Evolutionary conservation across 2,888 invertebrate species (phyloP).

Genomic region (Sinodicranocentrus sp.): DNA sequence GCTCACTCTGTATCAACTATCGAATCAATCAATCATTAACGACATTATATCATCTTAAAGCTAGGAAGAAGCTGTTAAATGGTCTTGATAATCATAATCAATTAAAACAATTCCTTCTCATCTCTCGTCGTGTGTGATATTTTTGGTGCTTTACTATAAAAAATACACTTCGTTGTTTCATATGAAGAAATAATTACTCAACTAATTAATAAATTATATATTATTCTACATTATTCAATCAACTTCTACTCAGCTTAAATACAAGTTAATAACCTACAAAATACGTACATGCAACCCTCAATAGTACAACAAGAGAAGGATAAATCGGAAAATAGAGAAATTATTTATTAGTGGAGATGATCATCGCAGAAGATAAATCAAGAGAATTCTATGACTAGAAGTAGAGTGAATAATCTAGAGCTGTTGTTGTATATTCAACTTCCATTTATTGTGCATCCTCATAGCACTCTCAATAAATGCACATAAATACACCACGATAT

Average conservation of each 20-base stretch:
- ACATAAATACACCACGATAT: neutral
- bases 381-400: no score
- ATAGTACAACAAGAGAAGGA: neutral
- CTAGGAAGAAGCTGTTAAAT: no score
- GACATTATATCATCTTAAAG: no score
- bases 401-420: neutral
- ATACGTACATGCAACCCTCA: neutral
- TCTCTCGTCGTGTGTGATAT: conserved; percentile 54
- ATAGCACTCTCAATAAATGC: neutral
- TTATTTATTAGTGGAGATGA: conserved; percentile 14
- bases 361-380: conserved; percentile 5
- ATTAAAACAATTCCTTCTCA: neutral
- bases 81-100: no score
- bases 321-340: conserved; percentile 29
- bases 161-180: conserved; percentile 21
- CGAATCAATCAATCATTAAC: neutral
- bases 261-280: neutral
- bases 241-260: neutral
- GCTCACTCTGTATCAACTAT: no score
- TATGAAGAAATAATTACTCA: neutral
- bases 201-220: neutral
- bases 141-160: conserved; percentile 62
- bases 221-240: neutral
- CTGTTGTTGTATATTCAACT: neutral
- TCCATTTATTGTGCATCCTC: neutral